Base-by-base conservation (phyloP, 2,888 invertebrate genomes). In the Epinotia demarniana region DNA sequence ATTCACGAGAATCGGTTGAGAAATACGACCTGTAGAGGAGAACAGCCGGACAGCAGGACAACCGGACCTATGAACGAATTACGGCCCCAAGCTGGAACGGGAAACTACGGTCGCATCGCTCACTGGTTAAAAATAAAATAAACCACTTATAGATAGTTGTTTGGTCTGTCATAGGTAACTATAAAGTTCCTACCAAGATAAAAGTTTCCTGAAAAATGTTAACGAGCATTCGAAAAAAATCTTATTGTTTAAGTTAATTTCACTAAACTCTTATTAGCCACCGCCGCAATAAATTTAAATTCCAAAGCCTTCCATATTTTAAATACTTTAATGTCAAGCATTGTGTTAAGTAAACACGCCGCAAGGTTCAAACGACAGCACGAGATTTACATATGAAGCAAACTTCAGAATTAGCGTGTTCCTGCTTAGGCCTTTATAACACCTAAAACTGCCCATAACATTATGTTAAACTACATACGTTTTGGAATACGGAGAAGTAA, bases 311-410 rank as follows among this genome's bases (percentile, higher is more conserved):
- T 58, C 58, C 27, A 67, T 33, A 66, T 66, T 66, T 66, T 11
- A 57, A 57, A n/a, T 18, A 23, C 23, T 33, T 33, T 33, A 61
- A 61, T 58, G 46, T 46, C n/a, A 46, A 60, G 69, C 23, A 43
- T 60, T 63, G 63, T 61, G 62, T 33, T 69, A 69, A 69, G 46
- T 69, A 27, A 74, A 70, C 49, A 57, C 55, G 60, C 46, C 69
- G 63, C 57, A 12, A 64, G 60, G 69, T 70, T 64, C 63, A 74
- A 69, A 74, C 46, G 69, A 49, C 18, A 53, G 55, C 71, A 39
- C 39, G 39, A 43, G 18, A 74, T 74, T 74, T 70, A 58, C 74
- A 74, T 74, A 39, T 64, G 74, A 74, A 70, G 49, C 57, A 69
- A 63, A 46, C 69, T 33, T 46, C 57, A 63, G 33, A 63, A 46